Evolutionary conservation across 2,113 vertebrate species (phyloP).

Genomic region (Daboia siamensis): DNA sequence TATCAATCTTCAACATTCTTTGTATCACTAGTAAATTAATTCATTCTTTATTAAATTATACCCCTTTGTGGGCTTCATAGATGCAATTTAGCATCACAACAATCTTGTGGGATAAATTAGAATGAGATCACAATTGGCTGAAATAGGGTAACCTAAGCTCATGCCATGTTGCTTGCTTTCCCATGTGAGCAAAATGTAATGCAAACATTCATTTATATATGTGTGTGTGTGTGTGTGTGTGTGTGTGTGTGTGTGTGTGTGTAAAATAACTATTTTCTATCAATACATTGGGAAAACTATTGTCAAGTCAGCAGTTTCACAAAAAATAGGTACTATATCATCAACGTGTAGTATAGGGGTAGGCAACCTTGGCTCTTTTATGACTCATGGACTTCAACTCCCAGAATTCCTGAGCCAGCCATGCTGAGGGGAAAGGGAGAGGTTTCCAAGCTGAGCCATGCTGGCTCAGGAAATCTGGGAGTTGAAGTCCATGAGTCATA

Average conservation of each 20-base stretch:
- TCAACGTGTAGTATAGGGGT: not conserved
- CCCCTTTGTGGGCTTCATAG: not conserved
- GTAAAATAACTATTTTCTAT: not conserved
- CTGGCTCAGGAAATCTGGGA: too few species aligned
- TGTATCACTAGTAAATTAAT: not conserved
- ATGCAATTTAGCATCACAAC: not conserved
- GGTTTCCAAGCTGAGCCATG: too few species aligned
- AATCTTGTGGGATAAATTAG: not conserved
- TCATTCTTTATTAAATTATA: not conserved
- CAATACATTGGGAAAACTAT: not conserved
- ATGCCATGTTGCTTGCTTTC: not conserved
- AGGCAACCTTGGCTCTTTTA: too few species aligned
- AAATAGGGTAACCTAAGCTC: not conserved
- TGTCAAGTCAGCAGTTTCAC: not conserved
- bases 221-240: too few species aligned
- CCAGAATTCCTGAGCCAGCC: too few species aligned
- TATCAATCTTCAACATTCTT: not conserved
- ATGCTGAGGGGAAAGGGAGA: too few species aligned
- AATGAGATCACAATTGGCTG: not conserved
- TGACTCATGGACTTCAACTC: too few species aligned
- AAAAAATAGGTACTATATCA: not conserved
- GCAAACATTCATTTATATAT: not conserved
- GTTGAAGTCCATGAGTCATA: too few species aligned
- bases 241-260: too few species aligned
- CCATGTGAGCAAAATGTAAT: not conserved